Conservation (phyloP, 2,797 vertebrate genomes). For the Sebastes oblongus region DNA sequence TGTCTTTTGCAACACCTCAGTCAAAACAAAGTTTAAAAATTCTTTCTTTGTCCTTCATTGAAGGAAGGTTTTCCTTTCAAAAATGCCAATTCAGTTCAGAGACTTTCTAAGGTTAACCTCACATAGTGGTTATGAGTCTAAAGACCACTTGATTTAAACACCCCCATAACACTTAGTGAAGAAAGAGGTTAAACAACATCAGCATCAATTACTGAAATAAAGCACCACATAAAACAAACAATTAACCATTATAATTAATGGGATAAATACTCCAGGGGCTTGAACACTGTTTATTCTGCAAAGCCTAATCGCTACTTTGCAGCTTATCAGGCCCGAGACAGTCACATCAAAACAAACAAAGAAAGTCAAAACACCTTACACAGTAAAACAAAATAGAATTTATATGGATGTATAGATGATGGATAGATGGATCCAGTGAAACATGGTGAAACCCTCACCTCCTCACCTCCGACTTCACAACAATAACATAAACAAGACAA, state of each 20-base stretch:
- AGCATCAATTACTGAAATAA: background rate
- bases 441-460: background rate
- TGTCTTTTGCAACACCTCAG: background rate
- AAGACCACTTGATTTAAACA: background rate
- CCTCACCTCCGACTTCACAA: background rate
- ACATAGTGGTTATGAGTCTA: background rate
- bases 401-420: background rate
- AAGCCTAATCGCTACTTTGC: conserved; percentile 43
- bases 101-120: background rate
- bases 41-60: background rate
- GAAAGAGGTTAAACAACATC: background rate
- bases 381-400: background rate
- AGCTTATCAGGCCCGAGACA: background rate
- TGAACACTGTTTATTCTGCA: conserved; percentile 13
- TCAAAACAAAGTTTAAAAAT: background rate
- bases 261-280: conserved; percentile 21
- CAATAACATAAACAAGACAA: background rate
- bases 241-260: background rate
- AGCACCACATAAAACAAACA: background rate
- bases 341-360: conserved; percentile 57
- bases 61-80: background rate
- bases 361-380: background rate
- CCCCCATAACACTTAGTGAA: background rate
- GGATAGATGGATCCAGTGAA: too few species aligned
- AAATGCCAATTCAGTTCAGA: background rate